Evolutionary conservation across 1,140 invertebrate genomes (phyloP), one percentile per base, ranked within the genome.

Genomic region (Forficula auricularia): DNA sequence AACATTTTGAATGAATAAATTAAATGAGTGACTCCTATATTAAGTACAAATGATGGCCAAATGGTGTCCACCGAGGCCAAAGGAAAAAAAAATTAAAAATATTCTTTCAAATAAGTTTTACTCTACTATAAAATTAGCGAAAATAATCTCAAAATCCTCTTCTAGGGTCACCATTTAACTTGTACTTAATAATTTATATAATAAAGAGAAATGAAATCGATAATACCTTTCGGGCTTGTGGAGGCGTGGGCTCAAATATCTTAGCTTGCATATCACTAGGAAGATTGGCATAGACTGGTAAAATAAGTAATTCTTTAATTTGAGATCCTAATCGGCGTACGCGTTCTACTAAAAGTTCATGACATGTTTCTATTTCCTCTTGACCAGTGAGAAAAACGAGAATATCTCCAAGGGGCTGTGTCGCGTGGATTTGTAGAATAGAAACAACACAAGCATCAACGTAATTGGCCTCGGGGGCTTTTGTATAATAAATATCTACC

Each of bases 211-310:
- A 27, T 6, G 22, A 27, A 27, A 27, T 27, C 4, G n/a, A n/a
- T n/a, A 27, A 27, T 64, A 77, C 64, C 77, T 92, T 99, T 52
- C 95, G 71, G 1, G 92, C 88, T 45, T 87, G 85, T 16, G 85
- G 79, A 33, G 92, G 94, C 10, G 94, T 96, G 0, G 89, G 88
- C 53, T 90, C 81, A 63, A 98, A 97, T 53, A 97, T 97, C 63
- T 97, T 97, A 2, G 88, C 83, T 66, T 99, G 96, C 79, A 98
- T 88, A 49, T 99, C 96, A 56, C 88, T 94, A 0, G 96, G 95
- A 10, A 99, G 67, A 68, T 97, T 98, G 3, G 95, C 88, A 67
- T 99, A 99, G 35, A 99, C 90, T 1, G 95, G 96, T 41, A 97
- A 65, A 52, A 98, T 85, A 9, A 98, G 63, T 0, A 99, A 61